phyloP scores from a whole-genome alignment of 2,797 vertebrate species.

The Urophycis tenuis region DNA sequence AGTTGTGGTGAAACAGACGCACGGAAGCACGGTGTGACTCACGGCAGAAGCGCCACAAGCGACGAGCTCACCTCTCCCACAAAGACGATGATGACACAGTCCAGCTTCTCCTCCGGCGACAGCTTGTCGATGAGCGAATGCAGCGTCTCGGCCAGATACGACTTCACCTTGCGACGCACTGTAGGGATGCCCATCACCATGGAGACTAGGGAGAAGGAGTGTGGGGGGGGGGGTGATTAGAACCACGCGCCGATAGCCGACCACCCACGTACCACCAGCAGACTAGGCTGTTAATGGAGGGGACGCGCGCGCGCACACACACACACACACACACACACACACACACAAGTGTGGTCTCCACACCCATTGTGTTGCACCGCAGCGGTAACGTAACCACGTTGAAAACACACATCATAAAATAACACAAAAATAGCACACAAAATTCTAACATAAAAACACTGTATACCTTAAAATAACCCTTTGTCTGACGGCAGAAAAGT shows the following conservation, averaged over 20 bases:
- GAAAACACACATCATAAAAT: background rate
- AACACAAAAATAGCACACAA: background rate
- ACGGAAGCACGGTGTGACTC: too few relatives aligned
- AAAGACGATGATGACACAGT: slow-evolving; percentile 95
- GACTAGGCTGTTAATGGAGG: background rate
- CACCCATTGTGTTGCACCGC: background rate
- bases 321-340: too few relatives aligned
- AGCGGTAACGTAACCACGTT: background rate
- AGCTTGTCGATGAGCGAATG: slow-evolving; percentile 96
- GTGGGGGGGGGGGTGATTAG: slow-evolving; percentile 32
- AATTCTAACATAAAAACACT: too few relatives aligned
- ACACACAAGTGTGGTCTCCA: too few relatives aligned
- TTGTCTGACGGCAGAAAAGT: background rate
- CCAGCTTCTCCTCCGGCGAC: slow-evolving; percentile 90
- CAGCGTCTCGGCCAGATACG: slow-evolving; percentile 93
- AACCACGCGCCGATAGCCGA: background rate
- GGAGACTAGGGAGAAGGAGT: slow-evolving; percentile 76
- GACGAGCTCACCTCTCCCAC: slow-evolving; percentile 88
- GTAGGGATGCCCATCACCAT: slow-evolving; percentile 99
- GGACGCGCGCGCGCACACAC: too few relatives aligned
- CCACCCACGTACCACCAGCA: background rate
- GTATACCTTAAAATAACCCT: background rate
- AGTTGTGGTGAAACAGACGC: background rate
- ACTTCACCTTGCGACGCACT: slow-evolving; percentile 97
- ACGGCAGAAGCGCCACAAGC: background rate